These are phyloP conservation scores for Mesaphorura yosii DNA, from an alignment of 1,140 invertebrate species.

Conservation along the genomic window DNA sequence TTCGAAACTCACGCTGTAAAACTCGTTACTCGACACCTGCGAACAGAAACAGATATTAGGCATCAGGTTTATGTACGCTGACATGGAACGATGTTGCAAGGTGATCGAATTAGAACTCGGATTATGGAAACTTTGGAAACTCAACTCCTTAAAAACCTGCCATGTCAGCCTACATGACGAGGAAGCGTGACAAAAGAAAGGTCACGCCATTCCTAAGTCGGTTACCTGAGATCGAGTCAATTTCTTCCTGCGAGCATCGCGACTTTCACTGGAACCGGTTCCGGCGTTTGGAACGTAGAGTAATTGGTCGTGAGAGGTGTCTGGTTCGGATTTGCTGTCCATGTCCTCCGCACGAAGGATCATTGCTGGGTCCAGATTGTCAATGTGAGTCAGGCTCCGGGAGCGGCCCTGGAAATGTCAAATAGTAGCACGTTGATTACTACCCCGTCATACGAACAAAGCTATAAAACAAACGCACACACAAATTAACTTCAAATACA, in stretches of 20 bases:
- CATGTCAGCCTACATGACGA: too few relatives aligned
- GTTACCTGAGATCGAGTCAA: constrained; percentile 49
- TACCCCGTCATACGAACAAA: too few relatives aligned
- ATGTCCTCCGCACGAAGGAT: constrained; percentile 39
- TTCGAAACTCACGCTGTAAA: constrained; percentile 60
- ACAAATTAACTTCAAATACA: too few relatives aligned
- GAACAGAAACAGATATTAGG: too few relatives aligned
- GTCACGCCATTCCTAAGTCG: too few relatives aligned
- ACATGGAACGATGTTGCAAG: background rate
- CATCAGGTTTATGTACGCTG: background rate
- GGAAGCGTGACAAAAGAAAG: background rate
- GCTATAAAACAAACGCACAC: too few relatives aligned
- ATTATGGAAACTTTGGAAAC: too few relatives aligned
- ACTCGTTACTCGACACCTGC: constrained; percentile 61
- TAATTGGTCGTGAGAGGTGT: constrained; percentile 32
- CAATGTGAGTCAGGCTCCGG: constrained; percentile 50
- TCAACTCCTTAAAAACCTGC: too few relatives aligned
- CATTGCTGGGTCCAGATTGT: constrained; percentile 47
- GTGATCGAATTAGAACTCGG: background rate
- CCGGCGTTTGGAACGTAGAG: constrained; percentile 27
- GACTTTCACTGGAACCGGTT: constrained; percentile 17
- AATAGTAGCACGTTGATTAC: background rate
- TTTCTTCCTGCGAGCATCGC: constrained; percentile 38
- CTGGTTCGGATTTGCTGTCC: constrained; percentile 39
- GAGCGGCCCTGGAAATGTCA: constrained; percentile 46